Evolutionary conservation across 2,797 vertebrate genomes (phyloP).

Genomic region (Pangasius sanitwongsei): DNA sequence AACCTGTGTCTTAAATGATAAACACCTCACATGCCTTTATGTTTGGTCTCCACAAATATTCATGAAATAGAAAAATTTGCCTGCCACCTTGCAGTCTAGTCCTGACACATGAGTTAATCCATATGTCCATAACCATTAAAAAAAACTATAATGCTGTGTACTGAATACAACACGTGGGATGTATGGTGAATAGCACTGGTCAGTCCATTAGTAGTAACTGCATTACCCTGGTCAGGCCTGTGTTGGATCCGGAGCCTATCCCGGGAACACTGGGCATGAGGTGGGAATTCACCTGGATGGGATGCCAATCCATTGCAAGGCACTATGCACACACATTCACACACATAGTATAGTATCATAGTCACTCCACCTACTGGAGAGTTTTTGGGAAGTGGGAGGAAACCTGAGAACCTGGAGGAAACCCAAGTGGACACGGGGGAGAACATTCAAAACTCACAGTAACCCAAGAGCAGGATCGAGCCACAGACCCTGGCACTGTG

Average conservation of each 20-base stretch:
- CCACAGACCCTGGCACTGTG: no score
- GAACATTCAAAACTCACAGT: no score
- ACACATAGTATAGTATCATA: not conserved
- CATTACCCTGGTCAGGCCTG: not conserved
- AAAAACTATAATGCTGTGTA: not conserved
- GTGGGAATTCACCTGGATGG: not conserved
- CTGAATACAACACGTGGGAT: not conserved
- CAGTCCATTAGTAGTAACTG: not conserved
- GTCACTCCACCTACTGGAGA: no score
- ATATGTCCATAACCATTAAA: not conserved
- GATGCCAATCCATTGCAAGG: not conserved
- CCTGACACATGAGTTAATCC: not conserved
- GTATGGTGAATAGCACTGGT: not conserved
- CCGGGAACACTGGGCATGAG: not conserved
- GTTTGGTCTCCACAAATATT: not conserved
- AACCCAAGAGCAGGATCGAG: no score
- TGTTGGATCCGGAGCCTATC: not conserved
- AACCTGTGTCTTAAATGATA: not conserved
- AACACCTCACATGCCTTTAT: not conserved
- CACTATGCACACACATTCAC: not conserved
- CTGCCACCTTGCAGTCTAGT: not conserved
- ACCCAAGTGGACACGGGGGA: not conserved
- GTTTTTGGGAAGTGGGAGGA: no score
- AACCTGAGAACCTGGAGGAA: not conserved
- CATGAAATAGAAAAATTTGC: not conserved